A percentile compares a stretch with the other conserved stretches of the same genome.
These are phyloP conservation scores for Lontra canadensis DNA, from an alignment of 2,113 vertebrate species.

Conservation along the genomic window DNA sequence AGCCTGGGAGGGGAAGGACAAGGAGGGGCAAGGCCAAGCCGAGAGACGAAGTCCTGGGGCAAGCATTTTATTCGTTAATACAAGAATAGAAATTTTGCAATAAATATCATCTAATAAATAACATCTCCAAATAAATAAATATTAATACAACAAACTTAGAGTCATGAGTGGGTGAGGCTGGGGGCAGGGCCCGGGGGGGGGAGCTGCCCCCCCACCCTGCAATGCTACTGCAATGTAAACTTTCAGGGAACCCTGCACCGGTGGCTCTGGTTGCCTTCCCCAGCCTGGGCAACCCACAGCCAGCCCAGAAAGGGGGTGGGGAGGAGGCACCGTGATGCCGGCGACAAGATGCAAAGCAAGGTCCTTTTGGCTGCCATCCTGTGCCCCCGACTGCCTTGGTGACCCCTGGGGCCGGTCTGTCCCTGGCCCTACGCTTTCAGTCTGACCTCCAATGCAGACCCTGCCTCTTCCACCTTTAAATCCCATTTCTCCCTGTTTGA, in stretches of 20 bases:
- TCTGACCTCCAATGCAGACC: background rate
- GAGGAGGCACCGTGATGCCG: background rate
- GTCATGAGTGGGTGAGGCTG: slow-evolving; percentile 68
- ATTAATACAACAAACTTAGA: slow-evolving; percentile 85
- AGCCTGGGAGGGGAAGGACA: too few relatives aligned
- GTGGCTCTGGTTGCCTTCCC: slow-evolving; percentile 52
- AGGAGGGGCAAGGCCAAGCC: background rate
- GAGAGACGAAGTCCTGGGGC: slow-evolving; percentile 64
- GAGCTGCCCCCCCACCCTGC: slow-evolving; percentile 48
- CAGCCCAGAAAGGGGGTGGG: slow-evolving; percentile 10
- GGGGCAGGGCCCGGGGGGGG: slow-evolving; percentile 62
- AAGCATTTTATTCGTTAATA: slow-evolving; percentile 89
- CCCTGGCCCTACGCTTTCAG: background rate
- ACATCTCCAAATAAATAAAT: slow-evolving; percentile 90
- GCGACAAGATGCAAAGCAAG: slow-evolving; percentile 24
- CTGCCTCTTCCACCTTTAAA: background rate
- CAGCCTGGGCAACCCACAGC: slow-evolving; percentile 66
- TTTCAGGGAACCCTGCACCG: slow-evolving; percentile 75
- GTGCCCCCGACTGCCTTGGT: background rate
- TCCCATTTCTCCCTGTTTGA: background rate
- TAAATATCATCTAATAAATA: slow-evolving; percentile 91
- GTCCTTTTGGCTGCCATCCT: background rate
- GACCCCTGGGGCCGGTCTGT: background rate
- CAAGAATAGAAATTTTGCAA: slow-evolving; percentile 91
- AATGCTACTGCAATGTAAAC: slow-evolving; percentile 82